Conservation (phyloP, 2,888 invertebrate species). For the Hypomecis atomaria region DNA sequence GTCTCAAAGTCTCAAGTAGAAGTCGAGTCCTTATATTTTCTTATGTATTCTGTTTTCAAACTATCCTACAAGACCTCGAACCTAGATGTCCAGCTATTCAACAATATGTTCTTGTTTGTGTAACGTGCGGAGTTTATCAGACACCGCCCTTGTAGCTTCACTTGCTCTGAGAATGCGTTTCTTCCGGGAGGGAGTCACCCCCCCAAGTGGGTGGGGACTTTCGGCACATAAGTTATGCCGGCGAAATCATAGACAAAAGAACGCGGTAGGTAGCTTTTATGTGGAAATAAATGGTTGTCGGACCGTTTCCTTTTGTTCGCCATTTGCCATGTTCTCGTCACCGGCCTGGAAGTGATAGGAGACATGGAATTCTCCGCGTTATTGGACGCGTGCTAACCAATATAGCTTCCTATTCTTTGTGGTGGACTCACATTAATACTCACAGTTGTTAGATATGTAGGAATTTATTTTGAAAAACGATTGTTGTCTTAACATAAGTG, state of each 20-base stretch:
- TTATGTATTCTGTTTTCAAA: no score
- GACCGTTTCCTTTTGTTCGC: constrained; percentile 28
- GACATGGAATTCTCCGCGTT: constrained; percentile 13
- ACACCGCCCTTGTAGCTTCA: no score
- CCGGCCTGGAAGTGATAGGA: constrained; percentile 30
- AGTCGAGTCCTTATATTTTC: no score
- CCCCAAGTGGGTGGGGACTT: constrained; percentile 9
- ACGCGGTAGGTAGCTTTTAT: constrained; percentile 37
- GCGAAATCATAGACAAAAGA: constrained; percentile 41
- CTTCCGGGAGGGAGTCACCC: constrained; percentile 1
- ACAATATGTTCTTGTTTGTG: no score
- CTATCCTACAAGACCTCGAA: no score
- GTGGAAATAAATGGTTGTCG: constrained; percentile 37
- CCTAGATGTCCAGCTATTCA: no score
- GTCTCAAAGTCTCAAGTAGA: no score
- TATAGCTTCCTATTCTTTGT: not conserved
- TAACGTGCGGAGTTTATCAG: no score
- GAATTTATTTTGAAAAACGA: no score
- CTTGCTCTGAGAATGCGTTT: constrained; percentile 1
- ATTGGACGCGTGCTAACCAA: constrained; percentile 3
- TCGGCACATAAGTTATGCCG: constrained; percentile 39
- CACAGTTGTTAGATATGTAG: no score
- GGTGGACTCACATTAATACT: no score
- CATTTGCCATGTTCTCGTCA: constrained; percentile 23
- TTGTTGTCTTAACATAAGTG: no score